Percentiles rank a stretch among this genome's conserved stretches.
Evolutionary conservation across 1,140 invertebrate species (phyloP).

Genomic region (Penaeus vannamei): DNA sequence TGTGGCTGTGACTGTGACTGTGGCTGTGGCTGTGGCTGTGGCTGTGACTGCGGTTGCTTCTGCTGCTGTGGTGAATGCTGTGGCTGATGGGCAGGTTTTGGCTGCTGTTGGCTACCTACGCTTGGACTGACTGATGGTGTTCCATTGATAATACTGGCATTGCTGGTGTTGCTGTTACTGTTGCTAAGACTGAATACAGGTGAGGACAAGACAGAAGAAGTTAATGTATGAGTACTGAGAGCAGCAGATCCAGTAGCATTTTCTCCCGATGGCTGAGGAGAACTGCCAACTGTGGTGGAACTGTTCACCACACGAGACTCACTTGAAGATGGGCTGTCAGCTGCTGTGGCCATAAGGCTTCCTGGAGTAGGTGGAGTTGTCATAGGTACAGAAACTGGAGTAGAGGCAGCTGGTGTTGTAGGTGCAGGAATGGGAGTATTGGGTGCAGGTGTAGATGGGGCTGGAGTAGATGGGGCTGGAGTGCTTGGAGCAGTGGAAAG

Average conservation of each 20-base stretch:
- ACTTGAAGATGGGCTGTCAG: neutral
- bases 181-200: slow-evolving; percentile 39
- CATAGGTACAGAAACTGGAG: slow-evolving; percentile 19
- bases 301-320: slow-evolving; percentile 6
- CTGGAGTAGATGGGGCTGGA: slow-evolving; percentile 49
- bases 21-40: slow-evolving; percentile 6
- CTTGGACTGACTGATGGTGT: slow-evolving; percentile 35
- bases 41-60: neutral
- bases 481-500: slow-evolving; percentile 56
- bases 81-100: neutral
- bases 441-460: slow-evolving; percentile 44
- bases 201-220: slow-evolving; percentile 11
- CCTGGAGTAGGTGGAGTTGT: slow-evolving; percentile 55
- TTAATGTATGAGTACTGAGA: slow-evolving; percentile 32
- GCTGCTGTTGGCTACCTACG: neutral
- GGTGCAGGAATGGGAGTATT: slow-evolving; percentile 19
- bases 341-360: slow-evolving; percentile 4
- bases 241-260: slow-evolving; percentile 18
- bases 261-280: slow-evolving; percentile 2
- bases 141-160: slow-evolving; percentile 30
- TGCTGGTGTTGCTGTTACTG: slow-evolving; percentile 37
- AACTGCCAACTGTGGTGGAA: slow-evolving; percentile 2
- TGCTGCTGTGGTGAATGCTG: slow-evolving; percentile 33
- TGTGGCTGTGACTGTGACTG: slow-evolving; percentile 7
- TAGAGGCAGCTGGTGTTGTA: neutral